These are phyloP conservation scores for Melinaea marsaeus DNA, from an alignment of 2,888 invertebrate species.

Conservation along the genomic window DNA sequence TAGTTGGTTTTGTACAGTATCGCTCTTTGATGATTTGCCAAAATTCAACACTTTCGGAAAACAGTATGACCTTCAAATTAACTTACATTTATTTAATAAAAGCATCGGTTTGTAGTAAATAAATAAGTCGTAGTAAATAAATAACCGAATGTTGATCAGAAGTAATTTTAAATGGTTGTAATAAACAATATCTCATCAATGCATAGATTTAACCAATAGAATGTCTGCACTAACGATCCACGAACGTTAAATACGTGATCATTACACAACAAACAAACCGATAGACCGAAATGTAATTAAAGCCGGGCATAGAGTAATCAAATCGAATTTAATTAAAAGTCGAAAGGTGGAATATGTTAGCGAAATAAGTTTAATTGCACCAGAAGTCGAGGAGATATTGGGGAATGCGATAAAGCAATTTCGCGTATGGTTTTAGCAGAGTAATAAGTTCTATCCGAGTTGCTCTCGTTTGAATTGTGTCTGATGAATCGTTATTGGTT, in stretches of 20 bases:
- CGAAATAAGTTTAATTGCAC: constrained; percentile 30
- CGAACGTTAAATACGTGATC: too few relatives aligned
- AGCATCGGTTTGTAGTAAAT: neutral
- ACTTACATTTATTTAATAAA: neutral
- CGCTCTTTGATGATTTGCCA: constrained; percentile 20
- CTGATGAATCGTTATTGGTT: neutral
- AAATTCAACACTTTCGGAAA: constrained; percentile 7
- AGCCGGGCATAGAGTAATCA: constrained; percentile 15
- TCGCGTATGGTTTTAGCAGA: constrained; percentile 10
- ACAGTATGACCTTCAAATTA: constrained; percentile 1
- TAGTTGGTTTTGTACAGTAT: constrained; percentile 19
- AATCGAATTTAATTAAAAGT: constrained; percentile 29
- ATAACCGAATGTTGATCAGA: too few relatives aligned
- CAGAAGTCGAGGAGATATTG: constrained; percentile 11
- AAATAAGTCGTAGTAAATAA: too few relatives aligned
- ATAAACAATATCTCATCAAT: too few relatives aligned
- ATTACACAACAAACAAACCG: too few relatives aligned
- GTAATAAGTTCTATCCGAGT: constrained; percentile 16
- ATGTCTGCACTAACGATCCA: too few relatives aligned
- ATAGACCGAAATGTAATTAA: too few relatives aligned
- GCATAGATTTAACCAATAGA: too few relatives aligned
- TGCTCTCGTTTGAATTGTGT: constrained; percentile 7
- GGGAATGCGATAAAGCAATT: constrained; percentile 15
- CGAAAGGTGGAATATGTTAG: constrained; percentile 17
- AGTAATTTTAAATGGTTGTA: too few relatives aligned